Evolutionary conservation across 2,797 vertebrate species (phyloP).

Genomic region (Microchirus variegatus): DNA sequence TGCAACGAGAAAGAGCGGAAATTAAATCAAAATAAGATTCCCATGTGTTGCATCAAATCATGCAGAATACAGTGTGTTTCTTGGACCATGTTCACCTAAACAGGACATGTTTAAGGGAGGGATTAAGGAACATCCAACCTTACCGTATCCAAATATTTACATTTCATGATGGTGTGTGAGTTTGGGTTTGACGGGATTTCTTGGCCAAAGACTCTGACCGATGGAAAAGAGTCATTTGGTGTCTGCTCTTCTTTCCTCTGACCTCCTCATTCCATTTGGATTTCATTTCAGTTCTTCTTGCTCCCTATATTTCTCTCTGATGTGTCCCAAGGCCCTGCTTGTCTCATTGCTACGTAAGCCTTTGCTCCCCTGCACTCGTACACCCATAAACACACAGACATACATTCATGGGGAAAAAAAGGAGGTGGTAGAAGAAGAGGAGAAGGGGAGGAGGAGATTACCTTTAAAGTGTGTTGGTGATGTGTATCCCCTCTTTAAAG

Average conservation of each 20-base stretch:
- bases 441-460: conserved; percentile 54
- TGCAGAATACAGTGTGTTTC: conserved; percentile 58
- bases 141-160: conserved; percentile 80
- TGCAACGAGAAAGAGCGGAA: conserved; percentile 39
- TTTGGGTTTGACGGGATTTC: conserved; percentile 49
- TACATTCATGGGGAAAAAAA: conserved; percentile 55
- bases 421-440: conserved; percentile 33
- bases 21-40: conserved; percentile 57
- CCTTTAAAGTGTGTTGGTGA: conserved; percentile 61
- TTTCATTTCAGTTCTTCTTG: conserved; percentile 17
- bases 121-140: conserved; percentile 68
- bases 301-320: conserved; percentile 46
- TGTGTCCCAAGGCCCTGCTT: conserved; percentile 46
- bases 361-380: conserved; percentile 47
- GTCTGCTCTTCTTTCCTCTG: conserved; percentile 48
- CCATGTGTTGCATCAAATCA: conserved; percentile 60
- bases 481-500: conserved; percentile 57
- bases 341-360: conserved; percentile 52
- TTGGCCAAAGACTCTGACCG: conserved; percentile 41
- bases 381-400: conserved; percentile 12
- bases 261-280: conserved; percentile 39
- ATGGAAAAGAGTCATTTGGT: conserved; percentile 62
- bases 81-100: conserved; percentile 66
- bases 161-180: conserved; percentile 69
- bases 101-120: conserved; percentile 63